Base-by-base conservation (phyloP, 2,888 invertebrate genomes). In the Polia nebulosa region DNA sequence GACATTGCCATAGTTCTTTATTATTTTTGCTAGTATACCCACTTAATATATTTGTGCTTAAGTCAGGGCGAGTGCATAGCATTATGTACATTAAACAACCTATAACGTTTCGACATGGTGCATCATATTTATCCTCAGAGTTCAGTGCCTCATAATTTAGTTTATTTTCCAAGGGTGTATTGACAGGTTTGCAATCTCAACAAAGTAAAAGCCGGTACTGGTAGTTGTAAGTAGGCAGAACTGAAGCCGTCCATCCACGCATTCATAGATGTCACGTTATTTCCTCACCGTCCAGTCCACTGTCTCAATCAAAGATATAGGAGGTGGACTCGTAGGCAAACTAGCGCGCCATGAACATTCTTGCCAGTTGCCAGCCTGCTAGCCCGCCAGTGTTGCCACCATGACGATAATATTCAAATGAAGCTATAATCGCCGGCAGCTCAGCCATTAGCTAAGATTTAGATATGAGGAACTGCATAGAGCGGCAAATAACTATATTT, bases 341-440 rank as follows among this genome's bases (percentile, higher is more conserved):
- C 77, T 66, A 76, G 69, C 81, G 65, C 70, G 71, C 77, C 78
- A 78, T 80, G 82, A 82, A 84, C 85, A 84, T 80, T 75, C 84
- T 86, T 84, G 84, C 39, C 34, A 25, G 56, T 34, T 45, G 58
- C 85, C 85, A 85, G 80, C 86, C 86, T 84, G 83, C 41, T 39
- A n/a, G 58, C 20, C 17, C 36, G 53, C 86, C 83, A 85, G 80
- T 80, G 44, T 52, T 59, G 59, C 87, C 85, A 85, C 80, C 81
- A 80, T 80, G 80, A 78, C 70, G 88, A 90, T 90, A 89, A 84
- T 86, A 90, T 91, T 89, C 80, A 88, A 91, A 91, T 90, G 85
- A 88, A 89, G 85, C 81, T 77, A 72, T 88, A 88, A 86, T 86
- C 83, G 78, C 63, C 71, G 44, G 76, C 76, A 78, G 69, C 74